These are phyloP conservation scores for Lypha dubia DNA, from an alignment of 2,888 invertebrate species.

Conservation along the genomic window DNA sequence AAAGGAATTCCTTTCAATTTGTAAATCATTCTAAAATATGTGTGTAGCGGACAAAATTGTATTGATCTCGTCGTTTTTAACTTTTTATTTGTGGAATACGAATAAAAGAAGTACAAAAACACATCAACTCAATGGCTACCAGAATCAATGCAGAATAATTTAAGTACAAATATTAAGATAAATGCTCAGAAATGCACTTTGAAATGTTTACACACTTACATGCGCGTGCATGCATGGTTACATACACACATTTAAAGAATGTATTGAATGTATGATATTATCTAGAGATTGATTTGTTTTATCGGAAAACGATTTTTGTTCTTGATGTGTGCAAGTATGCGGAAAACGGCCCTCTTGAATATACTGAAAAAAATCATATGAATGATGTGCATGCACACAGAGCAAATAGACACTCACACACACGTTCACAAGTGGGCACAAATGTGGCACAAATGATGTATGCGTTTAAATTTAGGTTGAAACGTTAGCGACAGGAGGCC, in stretches of 20 bases:
- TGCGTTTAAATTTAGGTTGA: constrained; percentile 64
- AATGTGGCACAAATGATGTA: constrained; percentile 54
- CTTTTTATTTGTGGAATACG: constrained; percentile 2
- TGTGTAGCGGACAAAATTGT: constrained; percentile 31
- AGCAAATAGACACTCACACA: background rate
- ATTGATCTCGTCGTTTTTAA: constrained; percentile 36
- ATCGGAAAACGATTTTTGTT: constrained; percentile 4
- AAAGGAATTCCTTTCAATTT: constrained; percentile 55
- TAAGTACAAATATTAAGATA: constrained; percentile 21
- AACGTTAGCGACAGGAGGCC: constrained; percentile 65
- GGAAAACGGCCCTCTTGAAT: constrained; percentile 39
- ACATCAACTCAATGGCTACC: background rate
- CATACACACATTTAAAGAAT: too few species aligned
- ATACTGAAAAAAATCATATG: constrained; percentile 37
- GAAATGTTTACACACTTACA: background rate
- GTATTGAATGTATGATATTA: background rate
- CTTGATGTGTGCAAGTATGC: constrained; percentile 32
- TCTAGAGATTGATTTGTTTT: background rate
- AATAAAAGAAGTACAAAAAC: constrained; percentile 9
- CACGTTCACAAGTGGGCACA: background rate
- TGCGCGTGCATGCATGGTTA: background rate
- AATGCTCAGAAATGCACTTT: background rate
- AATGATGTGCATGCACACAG: constrained; percentile 4
- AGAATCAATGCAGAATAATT: constrained; percentile 41
- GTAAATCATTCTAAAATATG: constrained; percentile 18